Evolutionary conservation across 92 coral and sea anemone genomes (phyloP), one percentile per base, ranked within the genome.

Genomic region (Montipora capitata): DNA sequence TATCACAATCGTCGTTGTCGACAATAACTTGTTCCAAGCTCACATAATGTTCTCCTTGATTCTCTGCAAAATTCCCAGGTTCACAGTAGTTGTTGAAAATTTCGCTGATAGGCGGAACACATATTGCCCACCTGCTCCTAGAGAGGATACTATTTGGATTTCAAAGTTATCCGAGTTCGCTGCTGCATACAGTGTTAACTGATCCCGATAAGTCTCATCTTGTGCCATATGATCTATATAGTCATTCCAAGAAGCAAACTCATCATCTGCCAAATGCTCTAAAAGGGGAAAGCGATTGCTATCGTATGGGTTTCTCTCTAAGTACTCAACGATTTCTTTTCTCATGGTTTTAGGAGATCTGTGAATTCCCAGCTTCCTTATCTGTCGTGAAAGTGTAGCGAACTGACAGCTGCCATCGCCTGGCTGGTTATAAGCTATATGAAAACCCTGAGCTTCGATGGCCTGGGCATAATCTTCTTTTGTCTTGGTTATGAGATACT

Each of bases 261-360:
- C 78, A 45, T 74, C n/a, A 15, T 77, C 68, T 62, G 35, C 48
- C 52, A 77, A 57, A 57, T 41, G 56, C 56, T 77, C 71, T 14
- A 57, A 40, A 40, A 76, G 67, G 17, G 54, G 68, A 57, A 77
- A 77, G 38, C 81, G 57, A 49, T 42, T 68, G 44, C 51, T 12
- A 77, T 77, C 68, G 12, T 10, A 18, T 1, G 65, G 81, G 49
- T 56, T 77, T 39, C 35, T 27, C 35, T 27, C 2, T 51, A 49
- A 35, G 44, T 76, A 76, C 20, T 15, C 81, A 13, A 56, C 81
- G 16, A 78, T 78, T 78, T 89, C 93, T 39, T 83, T 45, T 6
- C 88, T 62, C 74, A 85, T 27, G 2, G 91, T 84, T 79, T 89
- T 74, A 4, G 95, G 85, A 18, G 88, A 80, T 63, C 91, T 74